Evolutionary conservation across 2,888 invertebrate species (phyloP), one percentile per base, ranked within the genome.

Genomic region (Orthosia gothica): DNA sequence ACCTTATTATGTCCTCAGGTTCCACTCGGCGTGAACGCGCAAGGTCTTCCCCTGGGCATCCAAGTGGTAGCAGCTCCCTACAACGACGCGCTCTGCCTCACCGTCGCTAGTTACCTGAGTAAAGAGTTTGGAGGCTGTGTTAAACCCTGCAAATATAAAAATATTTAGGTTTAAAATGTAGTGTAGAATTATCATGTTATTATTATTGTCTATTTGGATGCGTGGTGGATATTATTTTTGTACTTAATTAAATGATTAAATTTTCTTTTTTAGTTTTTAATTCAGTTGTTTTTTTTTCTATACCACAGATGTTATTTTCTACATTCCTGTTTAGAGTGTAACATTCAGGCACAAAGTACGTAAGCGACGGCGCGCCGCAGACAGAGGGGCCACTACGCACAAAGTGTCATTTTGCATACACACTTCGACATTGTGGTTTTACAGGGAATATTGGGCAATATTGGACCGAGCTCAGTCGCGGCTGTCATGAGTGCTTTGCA

Each of bases 1-100:
- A 20, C 52, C 3, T 16, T 58, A 40, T 40, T 9, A 40, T 40
- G 40, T 78, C 32, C 66, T 1, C 90, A 96, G 96, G 98, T 99
- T 40, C 99, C 99, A 0, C 93, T 99, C 65, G 99, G 99, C 4
- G 95, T 98, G 61, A 97, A 97, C 84, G 93, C 96, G 40, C 96
- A 97, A 70, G 98, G 98, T 9, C 94, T 99, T 3, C 99, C 99
- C 0, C 88, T 99, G 12, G 99, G 99, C 47, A 96, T 99, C 71
- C 99, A 99, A 95, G 97, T 98, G 5, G 96, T 98, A 7, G 97
- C 98, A 0, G 97, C 97, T 0, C 98, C 98, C 0, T 96, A 97
- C 93, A 97, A 98, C 82, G 99, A 99, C 90, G 97, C 97, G 40
- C 94, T 98, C 1, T 98, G 98, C 82, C 92, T 99, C 40, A 97